phyloP scores from a whole-genome alignment of 2,113 vertebrate genomes.

The Stegostoma tigrinum region DNA sequence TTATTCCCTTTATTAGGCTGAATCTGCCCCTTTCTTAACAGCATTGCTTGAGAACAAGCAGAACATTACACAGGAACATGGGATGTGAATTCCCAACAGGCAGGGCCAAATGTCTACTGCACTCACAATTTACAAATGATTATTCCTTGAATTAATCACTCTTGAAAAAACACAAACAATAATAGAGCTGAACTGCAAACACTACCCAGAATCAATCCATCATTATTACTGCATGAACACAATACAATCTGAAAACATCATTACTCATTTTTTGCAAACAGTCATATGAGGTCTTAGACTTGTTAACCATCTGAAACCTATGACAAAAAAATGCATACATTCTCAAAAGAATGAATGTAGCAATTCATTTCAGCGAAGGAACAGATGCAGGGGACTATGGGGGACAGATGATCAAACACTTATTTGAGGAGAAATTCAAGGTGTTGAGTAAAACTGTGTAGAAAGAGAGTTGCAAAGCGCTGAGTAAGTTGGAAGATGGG shows the following conservation, averaged over 20 bases:
- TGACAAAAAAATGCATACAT: background rate
- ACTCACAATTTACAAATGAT: constrained; percentile 63
- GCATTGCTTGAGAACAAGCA: background rate
- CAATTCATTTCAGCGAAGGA: background rate
- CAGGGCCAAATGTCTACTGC: constrained; percentile 63
- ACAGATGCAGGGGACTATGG: too few relatives aligned
- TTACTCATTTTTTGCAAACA: constrained; percentile 27
- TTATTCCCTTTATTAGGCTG: constrained; percentile 20
- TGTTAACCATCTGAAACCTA: constrained; percentile 4
- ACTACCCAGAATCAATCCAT: constrained; percentile 57
- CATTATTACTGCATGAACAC: constrained; percentile 40
- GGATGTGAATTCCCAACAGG: constrained; percentile 56
- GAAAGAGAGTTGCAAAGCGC: background rate
- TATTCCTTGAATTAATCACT: constrained; percentile 77
- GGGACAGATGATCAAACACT: background rate
- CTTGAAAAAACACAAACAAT: constrained; percentile 60
- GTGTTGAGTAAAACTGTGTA: background rate
- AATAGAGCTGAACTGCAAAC: constrained; percentile 49
- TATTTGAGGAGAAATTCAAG: background rate
- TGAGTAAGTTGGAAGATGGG: background rate
- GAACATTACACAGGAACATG: constrained; percentile 45
- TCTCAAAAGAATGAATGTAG: background rate
- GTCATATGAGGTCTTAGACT: background rate
- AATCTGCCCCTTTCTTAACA: background rate
- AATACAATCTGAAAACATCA: constrained; percentile 14